phyloP scores from a whole-genome alignment of 2,113 vertebrate genomes.

The Protobothrops flavoviridis region DNA sequence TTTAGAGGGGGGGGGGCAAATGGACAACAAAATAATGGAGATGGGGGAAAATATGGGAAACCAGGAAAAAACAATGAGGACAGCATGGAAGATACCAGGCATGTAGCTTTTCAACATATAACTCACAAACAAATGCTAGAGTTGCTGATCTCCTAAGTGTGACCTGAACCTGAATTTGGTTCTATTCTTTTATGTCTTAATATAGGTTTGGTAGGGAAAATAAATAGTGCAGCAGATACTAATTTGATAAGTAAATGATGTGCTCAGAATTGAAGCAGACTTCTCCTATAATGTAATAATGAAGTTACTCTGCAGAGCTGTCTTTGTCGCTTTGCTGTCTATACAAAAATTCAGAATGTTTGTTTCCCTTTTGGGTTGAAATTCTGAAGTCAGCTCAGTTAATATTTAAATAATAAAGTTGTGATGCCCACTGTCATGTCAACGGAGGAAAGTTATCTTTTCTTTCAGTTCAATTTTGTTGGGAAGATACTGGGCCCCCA shows the following conservation, averaged over 20 bases:
- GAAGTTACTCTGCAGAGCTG: background rate
- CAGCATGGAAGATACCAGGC: background rate
- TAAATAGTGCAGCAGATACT: background rate
- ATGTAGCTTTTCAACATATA: background rate
- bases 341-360: background rate
- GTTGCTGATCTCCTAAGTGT: background rate
- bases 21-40: background rate
- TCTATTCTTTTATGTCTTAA: background rate
- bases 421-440: background rate
- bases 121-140: background rate
- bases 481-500: conserved; percentile 98
- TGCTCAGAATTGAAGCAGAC: background rate
- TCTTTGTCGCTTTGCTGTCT: too few species aligned
- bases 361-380: background rate
- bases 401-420: background rate
- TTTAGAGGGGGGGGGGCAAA: background rate
- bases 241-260: background rate
- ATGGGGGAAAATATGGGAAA: background rate
- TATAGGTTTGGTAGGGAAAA: background rate
- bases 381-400: background rate
- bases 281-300: background rate
- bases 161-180: background rate
- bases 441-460: conserved; percentile 22
- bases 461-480: conserved; percentile 93
- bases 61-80: background rate